These are phyloP conservation scores for Neodon shergylaensis DNA, from an alignment of 2,113 vertebrate genomes.

Conservation along the genomic window DNA sequence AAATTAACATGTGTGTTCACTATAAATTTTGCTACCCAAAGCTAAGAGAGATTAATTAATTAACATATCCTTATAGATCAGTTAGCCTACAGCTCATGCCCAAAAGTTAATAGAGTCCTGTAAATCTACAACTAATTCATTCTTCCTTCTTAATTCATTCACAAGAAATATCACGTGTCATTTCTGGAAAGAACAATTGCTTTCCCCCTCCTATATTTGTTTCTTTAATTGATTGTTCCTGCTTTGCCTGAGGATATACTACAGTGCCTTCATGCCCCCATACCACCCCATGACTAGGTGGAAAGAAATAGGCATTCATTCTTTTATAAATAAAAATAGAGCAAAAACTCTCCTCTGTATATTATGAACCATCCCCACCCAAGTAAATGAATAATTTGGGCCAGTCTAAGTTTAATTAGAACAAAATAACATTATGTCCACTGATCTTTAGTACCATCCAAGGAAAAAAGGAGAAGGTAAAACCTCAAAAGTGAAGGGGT, in stretches of 20 bases:
- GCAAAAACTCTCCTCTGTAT: conserved; percentile 11
- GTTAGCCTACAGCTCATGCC: conserved; percentile 55
- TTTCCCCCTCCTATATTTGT: conserved; percentile 11
- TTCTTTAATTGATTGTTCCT: neutral
- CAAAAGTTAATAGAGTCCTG: conserved; percentile 27
- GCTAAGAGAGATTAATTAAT: conserved; percentile 15
- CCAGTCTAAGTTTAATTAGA: conserved; percentile 57
- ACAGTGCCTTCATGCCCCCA: neutral
- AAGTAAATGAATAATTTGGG: conserved; percentile 68
- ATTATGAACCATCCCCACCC: conserved; percentile 6
- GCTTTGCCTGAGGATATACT: conserved; percentile 41
- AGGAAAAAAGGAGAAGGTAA: neutral
- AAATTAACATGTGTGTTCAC: neutral
- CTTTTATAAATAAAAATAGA: conserved; percentile 51
- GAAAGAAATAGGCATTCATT: conserved; percentile 3
- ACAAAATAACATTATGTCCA: conserved; percentile 58
- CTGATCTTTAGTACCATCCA: conserved; percentile 53
- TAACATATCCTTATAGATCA: conserved; percentile 40
- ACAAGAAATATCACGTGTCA: conserved; percentile 56
- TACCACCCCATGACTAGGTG: neutral
- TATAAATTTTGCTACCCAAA: neutral
- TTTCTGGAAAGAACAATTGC: neutral
- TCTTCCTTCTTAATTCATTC: neutral
- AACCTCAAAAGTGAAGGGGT: conserved; percentile 64
- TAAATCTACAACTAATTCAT: conserved; percentile 62